Evolutionary conservation across 2,888 invertebrate genomes (phyloP).

Genomic region (Dorcus parallelipipedus): DNA sequence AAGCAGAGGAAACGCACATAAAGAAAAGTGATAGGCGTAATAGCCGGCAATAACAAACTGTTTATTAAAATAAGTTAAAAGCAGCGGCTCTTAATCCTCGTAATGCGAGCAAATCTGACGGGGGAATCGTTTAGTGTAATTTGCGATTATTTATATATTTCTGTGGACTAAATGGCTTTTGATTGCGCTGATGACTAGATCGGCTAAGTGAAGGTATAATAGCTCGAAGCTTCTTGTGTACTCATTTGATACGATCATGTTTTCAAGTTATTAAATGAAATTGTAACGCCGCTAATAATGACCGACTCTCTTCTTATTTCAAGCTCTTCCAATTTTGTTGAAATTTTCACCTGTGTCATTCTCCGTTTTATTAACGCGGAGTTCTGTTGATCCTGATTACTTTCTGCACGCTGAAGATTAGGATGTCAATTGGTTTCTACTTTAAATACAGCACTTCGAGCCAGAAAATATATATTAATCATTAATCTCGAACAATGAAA

Average conservation of each 20-base stretch:
- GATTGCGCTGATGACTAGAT: slow-evolving; percentile 20
- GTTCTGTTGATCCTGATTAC: too few species aligned
- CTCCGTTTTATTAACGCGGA: too few species aligned
- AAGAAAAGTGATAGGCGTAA: slow-evolving; percentile 1
- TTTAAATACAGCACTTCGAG: too few species aligned
- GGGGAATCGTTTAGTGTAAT: slow-evolving; percentile 11
- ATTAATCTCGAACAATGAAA: too few species aligned
- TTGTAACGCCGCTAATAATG: neutral
- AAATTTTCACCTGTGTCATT: neutral
- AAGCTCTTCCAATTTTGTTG: neutral
- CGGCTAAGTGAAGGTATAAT: slow-evolving; percentile 15
- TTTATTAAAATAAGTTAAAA: slow-evolving; percentile 16
- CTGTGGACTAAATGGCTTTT: slow-evolving; percentile 17
- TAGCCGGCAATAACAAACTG: slow-evolving; percentile 5
- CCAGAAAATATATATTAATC: too few species aligned
- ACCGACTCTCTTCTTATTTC: neutral
- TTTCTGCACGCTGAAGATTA: too few species aligned
- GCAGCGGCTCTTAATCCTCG: slow-evolving; percentile 5
- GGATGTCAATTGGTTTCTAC: too few species aligned
- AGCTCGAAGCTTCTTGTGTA: slow-evolving; percentile 8
- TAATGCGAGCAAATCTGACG: slow-evolving; percentile 12
- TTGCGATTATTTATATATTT: slow-evolving; percentile 16
- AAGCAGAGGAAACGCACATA: slow-evolving; percentile 1
- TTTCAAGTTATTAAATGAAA: slow-evolving; percentile 10
- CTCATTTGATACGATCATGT: slow-evolving; percentile 13